Conservation (phyloP, 1,140 invertebrate species). For the Zophobas morio region DNA sequence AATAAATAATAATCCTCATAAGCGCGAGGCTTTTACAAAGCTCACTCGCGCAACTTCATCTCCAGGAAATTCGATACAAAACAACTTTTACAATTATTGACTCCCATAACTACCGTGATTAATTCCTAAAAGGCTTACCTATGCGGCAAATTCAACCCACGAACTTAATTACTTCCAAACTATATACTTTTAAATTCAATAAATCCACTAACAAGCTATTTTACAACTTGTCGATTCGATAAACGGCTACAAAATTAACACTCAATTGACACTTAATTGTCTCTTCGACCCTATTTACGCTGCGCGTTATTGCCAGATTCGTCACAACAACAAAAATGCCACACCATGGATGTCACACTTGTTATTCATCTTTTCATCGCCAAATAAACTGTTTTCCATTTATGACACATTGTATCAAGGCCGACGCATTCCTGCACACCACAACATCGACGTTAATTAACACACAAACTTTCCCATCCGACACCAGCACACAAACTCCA, state of each 20-base stretch:
- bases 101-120: conserved; percentile 28
- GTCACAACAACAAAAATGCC: conserved; percentile 11
- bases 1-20: conserved; percentile 45
- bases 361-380: conserved; percentile 29
- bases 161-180: conserved; percentile 40
- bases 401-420: conserved; percentile 2
- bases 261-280: conserved; percentile 37
- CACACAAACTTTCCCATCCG: not conserved
- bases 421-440: not conserved
- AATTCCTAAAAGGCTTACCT: conserved; percentile 35
- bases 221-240: conserved; percentile 26
- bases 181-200: conserved; percentile 41
- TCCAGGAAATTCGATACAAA: conserved; percentile 36
- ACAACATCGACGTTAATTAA: conserved; percentile 12
- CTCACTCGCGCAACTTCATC: conserved; percentile 11
- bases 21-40: conserved; percentile 31
- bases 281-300: conserved; percentile 9
- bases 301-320: conserved; percentile 3
- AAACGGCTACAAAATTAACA: conserved; percentile 33
- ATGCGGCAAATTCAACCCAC: conserved; percentile 19
- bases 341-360: conserved; percentile 8
- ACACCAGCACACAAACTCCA: too few species aligned
- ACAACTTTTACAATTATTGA: conserved; percentile 43
- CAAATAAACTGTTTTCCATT: conserved; percentile 5
- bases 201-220: conserved; percentile 36